phyloP scores from a whole-genome alignment of 2,888 invertebrate species.

The Philereme transversata region DNA sequence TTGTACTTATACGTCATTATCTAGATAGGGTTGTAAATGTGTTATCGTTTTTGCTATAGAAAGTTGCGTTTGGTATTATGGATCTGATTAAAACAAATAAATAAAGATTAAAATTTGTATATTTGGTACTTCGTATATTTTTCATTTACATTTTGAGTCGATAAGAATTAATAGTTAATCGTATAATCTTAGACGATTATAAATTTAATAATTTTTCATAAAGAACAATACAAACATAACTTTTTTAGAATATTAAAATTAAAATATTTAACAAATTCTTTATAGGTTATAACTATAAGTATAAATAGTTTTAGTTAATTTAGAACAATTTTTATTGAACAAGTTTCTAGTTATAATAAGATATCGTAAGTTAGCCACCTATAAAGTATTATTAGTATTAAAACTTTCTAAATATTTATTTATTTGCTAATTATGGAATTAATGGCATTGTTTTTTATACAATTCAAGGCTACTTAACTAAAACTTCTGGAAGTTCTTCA shows the following conservation, averaged over 20 bases:
- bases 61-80: background rate
- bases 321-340: conserved; percentile 81
- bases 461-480: conserved; percentile 11
- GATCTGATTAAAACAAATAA: conserved; percentile 29
- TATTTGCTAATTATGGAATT: conserved; percentile 57
- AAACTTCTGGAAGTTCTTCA: conserved; percentile 4
- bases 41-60: too few species aligned
- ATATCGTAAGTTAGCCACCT: conserved; percentile 63
- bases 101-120: conserved; percentile 83
- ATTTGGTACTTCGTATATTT: conserved; percentile 84
- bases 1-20: too few species aligned
- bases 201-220: conserved; percentile 59
- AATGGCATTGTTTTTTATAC: conserved; percentile 40
- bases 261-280: conserved; percentile 75
- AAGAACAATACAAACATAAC: conserved; percentile 76
- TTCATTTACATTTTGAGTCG: conserved; percentile 80
- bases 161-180: conserved; percentile 76
- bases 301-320: conserved; percentile 58
- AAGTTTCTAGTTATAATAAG: conserved; percentile 60
- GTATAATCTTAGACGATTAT: conserved; percentile 73
- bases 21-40: too few species aligned
- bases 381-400: conserved; percentile 54
- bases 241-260: conserved; percentile 60
- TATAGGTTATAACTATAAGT: conserved; percentile 66
- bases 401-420: conserved; percentile 58